These are phyloP conservation scores for Pseudochaenichthys georgianus DNA, from an alignment of 2,797 vertebrate genomes.

Conservation along the genomic window DNA sequence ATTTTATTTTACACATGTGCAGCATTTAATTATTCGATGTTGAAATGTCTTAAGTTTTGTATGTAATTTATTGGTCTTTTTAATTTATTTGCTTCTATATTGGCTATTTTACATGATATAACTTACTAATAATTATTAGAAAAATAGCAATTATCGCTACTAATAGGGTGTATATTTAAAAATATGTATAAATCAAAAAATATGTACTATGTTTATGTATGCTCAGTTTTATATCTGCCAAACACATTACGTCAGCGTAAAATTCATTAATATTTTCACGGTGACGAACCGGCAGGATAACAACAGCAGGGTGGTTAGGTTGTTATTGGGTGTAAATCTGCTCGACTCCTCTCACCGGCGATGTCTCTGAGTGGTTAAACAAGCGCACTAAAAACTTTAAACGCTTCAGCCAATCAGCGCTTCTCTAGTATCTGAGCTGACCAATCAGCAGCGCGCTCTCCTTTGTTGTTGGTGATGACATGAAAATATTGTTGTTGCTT, in stretches of 20 bases:
- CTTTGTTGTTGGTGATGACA: slow-evolving; percentile 85
- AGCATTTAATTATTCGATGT: too few species aligned
- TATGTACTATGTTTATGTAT: not conserved
- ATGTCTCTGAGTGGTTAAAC: accelerated
- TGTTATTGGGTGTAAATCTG: accelerated
- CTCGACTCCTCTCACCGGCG: slow-evolving; percentile 2
- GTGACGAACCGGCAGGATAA: accelerated
- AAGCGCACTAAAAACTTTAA: slow-evolving; percentile 36
- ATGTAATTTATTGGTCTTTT: too few species aligned
- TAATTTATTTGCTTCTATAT: too few species aligned
- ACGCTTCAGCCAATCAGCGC: slow-evolving; percentile 73
- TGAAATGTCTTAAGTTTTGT: too few species aligned
- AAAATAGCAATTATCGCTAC: not conserved
- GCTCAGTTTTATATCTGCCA: not conserved
- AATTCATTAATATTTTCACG: not conserved
- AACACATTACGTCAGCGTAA: slow-evolving; percentile 48
- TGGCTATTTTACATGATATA: too few species aligned
- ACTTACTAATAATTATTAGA: not conserved
- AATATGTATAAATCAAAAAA: not conserved
- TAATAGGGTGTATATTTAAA: not conserved
- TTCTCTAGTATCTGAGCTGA: slow-evolving; percentile 27
- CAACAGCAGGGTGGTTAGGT: slow-evolving; percentile 9
- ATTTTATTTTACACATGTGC: too few species aligned
- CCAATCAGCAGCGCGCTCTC: slow-evolving; percentile 74
- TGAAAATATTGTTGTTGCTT: slow-evolving; percentile 81